These are phyloP conservation scores for Drosophila kanekoi DNA, from an alignment of 2,888 invertebrate genomes.

Conservation along the genomic window DNA sequence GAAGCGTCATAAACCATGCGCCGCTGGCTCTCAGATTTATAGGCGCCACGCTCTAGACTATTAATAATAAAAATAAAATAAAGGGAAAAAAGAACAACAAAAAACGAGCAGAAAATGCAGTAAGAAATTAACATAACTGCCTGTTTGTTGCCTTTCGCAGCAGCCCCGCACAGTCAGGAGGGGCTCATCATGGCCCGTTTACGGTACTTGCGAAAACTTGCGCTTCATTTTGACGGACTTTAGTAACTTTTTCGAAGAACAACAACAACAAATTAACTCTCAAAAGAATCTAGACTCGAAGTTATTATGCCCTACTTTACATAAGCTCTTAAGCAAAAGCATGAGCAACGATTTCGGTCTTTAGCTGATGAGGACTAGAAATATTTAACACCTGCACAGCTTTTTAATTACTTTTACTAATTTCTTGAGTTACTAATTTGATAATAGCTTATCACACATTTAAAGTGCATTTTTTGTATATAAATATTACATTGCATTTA, in stretches of 20 bases:
- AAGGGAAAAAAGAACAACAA: constrained; percentile 13
- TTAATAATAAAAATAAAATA: constrained; percentile 58
- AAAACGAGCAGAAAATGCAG: constrained; percentile 33
- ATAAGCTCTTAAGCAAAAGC: constrained; percentile 19
- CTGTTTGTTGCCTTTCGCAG: constrained; percentile 15
- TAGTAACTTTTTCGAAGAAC: constrained; percentile 26
- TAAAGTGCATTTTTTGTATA: no score
- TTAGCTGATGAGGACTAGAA: not conserved
- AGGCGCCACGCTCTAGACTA: constrained; percentile 54
- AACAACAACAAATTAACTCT: constrained; percentile 7
- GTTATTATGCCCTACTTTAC: constrained; percentile 28
- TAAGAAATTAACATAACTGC: constrained; percentile 77
- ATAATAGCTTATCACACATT: no score
- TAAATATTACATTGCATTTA: no score
- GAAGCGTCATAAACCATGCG: constrained; percentile 72
- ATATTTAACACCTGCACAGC: not conserved
- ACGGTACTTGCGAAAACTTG: constrained; percentile 43
- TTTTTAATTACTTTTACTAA: not conserved
- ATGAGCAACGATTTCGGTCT: not conserved
- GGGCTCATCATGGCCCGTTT: constrained; percentile 38
- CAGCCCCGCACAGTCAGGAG: constrained; percentile 7
- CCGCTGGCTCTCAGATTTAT: constrained; percentile 72
- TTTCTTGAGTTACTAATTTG: not conserved
- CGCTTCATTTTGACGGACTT: constrained; percentile 39
- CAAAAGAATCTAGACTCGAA: constrained; percentile 20